Evolutionary conservation across 2,113 vertebrate genomes (phyloP), one percentile per base, ranked within the genome.

Genomic region (Benitochromis conjunctus): DNA sequence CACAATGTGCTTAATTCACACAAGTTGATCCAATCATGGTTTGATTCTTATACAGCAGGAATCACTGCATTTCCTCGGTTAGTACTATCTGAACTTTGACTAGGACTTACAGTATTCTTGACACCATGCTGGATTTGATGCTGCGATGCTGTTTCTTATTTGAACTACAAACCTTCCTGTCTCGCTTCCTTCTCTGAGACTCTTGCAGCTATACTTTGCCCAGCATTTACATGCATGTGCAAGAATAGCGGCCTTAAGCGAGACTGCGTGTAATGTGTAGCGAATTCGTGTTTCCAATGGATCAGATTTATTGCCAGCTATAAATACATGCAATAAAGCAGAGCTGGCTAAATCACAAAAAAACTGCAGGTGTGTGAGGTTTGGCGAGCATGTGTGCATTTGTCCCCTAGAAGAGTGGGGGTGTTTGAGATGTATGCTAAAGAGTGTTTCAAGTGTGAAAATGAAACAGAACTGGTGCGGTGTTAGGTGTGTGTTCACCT

Each of bases 301-400:
- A 80, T 86, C 57, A 69, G 71, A 92, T 82, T 92, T 78, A 83
- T 55, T 41, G 69, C 81, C 79, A 71, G 86, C 74, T 86, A 80
- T 87, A 90, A 92, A 86, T 78, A 82, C 83, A 48, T 88, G 88
- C 57, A 89, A 92, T 92, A 92, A 88, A 93, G 88, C 88, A 66
- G 81, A 84, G 81, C 12, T 64, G 90, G 46, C 79, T 48, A 4
- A 82, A 81, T 89, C 90, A 89, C 82, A 77, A 76, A 81, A 87
- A 87, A 89, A 88, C 19, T 82, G 86, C 90, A 92, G 88, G 89
- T 91, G 94, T 87, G 81, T 64, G 86, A 88, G 89, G 80, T 55
- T 86, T 13, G 7, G 79, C 41, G 51, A 51, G 38, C 71, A 19
- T 84, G 80, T 82, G 60, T 29, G 80, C 92, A 74, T 90, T 83